Base-by-base conservation (phyloP, 1,140 invertebrate genomes). In the Euschistus heros region DNA sequence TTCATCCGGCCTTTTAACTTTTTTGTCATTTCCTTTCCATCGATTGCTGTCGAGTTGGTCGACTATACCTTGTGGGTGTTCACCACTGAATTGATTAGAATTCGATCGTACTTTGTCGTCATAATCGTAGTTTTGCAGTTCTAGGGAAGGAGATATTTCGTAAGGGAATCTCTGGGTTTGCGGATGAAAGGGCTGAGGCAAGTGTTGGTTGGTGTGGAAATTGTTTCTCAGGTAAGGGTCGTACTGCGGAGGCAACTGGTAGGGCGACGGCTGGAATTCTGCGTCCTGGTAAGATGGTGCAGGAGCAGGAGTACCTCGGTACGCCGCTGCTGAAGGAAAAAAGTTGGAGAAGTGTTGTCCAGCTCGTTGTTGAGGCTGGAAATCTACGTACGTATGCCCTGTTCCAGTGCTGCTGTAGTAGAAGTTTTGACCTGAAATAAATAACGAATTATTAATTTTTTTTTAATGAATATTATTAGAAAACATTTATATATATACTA, bases 111-210 rank as follows among this genome's bases (percentile, higher is more conserved):
- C 22, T 24, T 62, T 46, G 27, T 44, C n/a, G 17, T 65, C 26
- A 33, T 65, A 60, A 50, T 30, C 67, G 65, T 52, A 65, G 66
- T 26, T 59, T 52, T 46, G 68, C 64, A 52, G 67, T 59, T 52
- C 62, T 60, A 37, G 62, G 27, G 18, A 24, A 30, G 27, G 54
- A 37, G 6, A 30, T 33, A 54, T 50, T 6, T 61, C 46, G 30
- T 57, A 66, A 22, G 60, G 33, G 26, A 57, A 59, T 7, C 61
- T 64, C 47, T 66, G 60, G 2, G 64, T 33, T 18, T 61, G 55
- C 1, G 67, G 69, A n/a, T 70, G 69, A 27, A 70, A 70, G 15
- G 69, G 69, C 37, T 70, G 69, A n/a, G 68, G 68, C 0, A 70
- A 63, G 47, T 70, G 69, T 27, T 70, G 69, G 63, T 70, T 70